phyloP scores from a whole-genome alignment of 1,140 invertebrate genomes.

The Drosophila rufa region DNA sequence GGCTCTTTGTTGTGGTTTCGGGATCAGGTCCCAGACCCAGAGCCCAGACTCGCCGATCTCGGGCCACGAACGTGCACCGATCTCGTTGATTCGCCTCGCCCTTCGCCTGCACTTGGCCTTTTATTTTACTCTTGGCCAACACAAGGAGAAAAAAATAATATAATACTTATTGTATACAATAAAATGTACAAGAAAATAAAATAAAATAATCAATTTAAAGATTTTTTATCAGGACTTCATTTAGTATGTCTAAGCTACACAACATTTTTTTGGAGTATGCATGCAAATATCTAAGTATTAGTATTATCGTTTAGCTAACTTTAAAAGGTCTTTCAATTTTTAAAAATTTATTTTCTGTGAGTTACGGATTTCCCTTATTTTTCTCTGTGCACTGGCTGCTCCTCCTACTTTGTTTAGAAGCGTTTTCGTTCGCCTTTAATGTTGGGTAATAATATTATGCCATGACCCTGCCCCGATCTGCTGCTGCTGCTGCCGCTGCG shows the following conservation, averaged over 20 bases:
- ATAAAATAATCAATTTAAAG: too few species aligned
- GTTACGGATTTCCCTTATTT: background rate
- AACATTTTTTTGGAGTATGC: too few species aligned
- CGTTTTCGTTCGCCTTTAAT: slow-evolving; percentile 72
- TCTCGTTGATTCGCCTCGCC: slow-evolving; percentile 63
- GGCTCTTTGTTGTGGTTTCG: slow-evolving; percentile 64
- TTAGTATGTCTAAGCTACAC: too few species aligned
- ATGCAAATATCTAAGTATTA: too few species aligned
- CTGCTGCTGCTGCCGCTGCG: slow-evolving; percentile 26
- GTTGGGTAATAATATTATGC: slow-evolving; percentile 79
- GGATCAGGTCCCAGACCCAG: slow-evolving; percentile 49
- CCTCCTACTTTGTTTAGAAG: slow-evolving; percentile 75
- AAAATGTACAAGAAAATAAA: background rate
- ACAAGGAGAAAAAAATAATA: background rate
- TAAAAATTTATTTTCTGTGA: too few species aligned
- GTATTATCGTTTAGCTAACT: too few species aligned
- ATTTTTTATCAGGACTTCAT: background rate
- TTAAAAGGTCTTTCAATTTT: too few species aligned
- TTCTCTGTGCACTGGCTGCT: slow-evolving; percentile 7
- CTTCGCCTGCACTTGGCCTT: slow-evolving; percentile 45
- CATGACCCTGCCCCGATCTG: slow-evolving; percentile 58
- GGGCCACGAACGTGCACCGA: slow-evolving; percentile 57
- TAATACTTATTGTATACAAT: too few species aligned
- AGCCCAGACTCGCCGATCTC: slow-evolving; percentile 17
- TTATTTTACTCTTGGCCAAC: slow-evolving; percentile 15